Base-by-base conservation (phyloP, 2,888 invertebrate species). In the Mesoligia furuncula region DNA sequence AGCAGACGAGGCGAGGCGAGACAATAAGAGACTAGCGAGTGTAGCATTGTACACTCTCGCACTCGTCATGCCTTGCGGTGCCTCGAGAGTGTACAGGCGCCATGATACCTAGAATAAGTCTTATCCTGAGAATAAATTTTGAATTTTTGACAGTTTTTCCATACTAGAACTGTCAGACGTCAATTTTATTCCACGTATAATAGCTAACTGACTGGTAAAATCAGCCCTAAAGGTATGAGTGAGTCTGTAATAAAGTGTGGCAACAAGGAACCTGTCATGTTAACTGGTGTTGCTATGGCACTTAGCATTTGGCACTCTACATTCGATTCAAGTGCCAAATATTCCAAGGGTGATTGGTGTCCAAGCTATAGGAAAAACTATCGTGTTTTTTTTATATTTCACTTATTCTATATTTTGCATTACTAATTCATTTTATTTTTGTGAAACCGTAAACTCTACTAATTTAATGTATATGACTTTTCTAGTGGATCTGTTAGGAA, bases 281-380 rank as follows among this genome's bases (percentile, higher is more conserved):
- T n/a, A 36, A 45, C 13, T 45, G n/a, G 42, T 59, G 20, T 45
- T 45, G 54, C 17, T 48, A 65, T 36, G 42, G 67, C 45, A 42
- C 45, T 64, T 45, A 77, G 45, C 27, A 80, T 24, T 81, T 80
- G 81, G 80, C 81, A 68, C n/a, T 64, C 24, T 59, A 80, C 45
- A 73, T 67, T 54, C 0, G 13, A 42, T 39, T 62, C 67, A 62
- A 73, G 42, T 81, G 65, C 68, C 82, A 70, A 81, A 65, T 75
- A 66, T 69, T 59, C 31, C 39, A 64, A 68, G 66, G 45, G 54
- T 67, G n/a, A n/a, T n/a, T n/a, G 6, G 15, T 77, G 39, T 54
- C 27, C 27, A 48, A 57, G 24, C 45, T 71, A 24, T 62, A 11
- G 20, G 39, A 48, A 71, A 68, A 72, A n/a, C 62, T 39, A 62